Conservation (phyloP, 2,113 vertebrate genomes). For the Gavialis gangeticus region DNA sequence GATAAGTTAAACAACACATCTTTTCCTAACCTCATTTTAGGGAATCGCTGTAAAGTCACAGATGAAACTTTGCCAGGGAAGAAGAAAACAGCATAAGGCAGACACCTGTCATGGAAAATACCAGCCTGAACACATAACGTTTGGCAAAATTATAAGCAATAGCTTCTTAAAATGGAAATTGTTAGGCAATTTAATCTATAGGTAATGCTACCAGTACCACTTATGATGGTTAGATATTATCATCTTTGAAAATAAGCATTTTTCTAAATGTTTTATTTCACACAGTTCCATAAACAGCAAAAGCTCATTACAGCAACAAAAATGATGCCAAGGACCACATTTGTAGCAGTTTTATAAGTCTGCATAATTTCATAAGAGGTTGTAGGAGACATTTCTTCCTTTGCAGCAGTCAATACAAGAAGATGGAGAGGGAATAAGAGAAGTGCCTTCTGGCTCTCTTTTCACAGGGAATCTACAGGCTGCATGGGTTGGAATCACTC, state of each 20-base stretch:
- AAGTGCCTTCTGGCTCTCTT: background rate
- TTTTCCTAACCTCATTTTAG: background rate
- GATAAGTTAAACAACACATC: background rate
- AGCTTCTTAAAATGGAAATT: background rate
- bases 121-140: background rate
- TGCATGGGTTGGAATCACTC: no score
- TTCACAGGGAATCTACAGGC: background rate
- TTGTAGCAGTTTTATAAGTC: background rate
- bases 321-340: background rate
- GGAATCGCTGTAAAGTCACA: background rate
- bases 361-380: background rate
- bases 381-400: background rate
- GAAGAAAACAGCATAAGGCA: background rate
- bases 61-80: background rate
- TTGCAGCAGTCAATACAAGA: background rate
- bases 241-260: background rate
- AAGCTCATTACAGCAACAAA: background rate
- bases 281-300: background rate
- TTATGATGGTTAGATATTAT: background rate
- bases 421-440: background rate
- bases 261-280: accelerated
- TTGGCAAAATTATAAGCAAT: background rate
- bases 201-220: background rate
- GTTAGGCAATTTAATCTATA: background rate
- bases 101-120: background rate